Conservation (phyloP, 2,113 vertebrate genomes). For the Tragelaphus strepsiceros region DNA sequence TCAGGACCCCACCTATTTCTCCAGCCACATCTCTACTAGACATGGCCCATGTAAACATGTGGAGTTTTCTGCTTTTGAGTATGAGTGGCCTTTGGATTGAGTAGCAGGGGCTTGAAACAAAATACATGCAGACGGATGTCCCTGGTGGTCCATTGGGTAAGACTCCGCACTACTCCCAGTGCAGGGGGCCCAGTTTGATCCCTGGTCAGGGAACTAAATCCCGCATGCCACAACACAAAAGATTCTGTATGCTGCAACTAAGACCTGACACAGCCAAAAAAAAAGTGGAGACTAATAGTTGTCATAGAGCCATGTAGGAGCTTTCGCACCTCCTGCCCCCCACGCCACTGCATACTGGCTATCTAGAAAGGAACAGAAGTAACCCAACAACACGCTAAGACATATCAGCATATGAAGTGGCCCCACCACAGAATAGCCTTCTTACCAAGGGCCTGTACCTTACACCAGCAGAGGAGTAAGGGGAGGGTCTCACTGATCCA, state of each 20-base stretch:
- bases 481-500: too few relatives aligned
- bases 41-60: accelerated
- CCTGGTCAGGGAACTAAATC: not conserved
- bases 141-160: not conserved
- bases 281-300: not conserved
- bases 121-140: not conserved
- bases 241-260: not conserved
- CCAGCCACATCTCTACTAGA: not conserved
- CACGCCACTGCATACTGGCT: accelerated
- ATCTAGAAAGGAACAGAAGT: not conserved
- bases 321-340: accelerated
- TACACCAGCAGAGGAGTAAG: accelerated
- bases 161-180: not conserved
- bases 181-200: not conserved
- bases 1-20: accelerated
- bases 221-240: not conserved
- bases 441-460: not conserved
- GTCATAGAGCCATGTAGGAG: not conserved
- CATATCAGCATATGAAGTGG: too few relatives aligned
- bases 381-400: not conserved
- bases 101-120: not conserved
- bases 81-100: not conserved
- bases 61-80: not conserved
- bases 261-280: too few relatives aligned
- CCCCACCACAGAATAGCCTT: not conserved